phyloP scores from a whole-genome alignment of 2,113 vertebrate genomes.

The Cololabis saira region DNA sequence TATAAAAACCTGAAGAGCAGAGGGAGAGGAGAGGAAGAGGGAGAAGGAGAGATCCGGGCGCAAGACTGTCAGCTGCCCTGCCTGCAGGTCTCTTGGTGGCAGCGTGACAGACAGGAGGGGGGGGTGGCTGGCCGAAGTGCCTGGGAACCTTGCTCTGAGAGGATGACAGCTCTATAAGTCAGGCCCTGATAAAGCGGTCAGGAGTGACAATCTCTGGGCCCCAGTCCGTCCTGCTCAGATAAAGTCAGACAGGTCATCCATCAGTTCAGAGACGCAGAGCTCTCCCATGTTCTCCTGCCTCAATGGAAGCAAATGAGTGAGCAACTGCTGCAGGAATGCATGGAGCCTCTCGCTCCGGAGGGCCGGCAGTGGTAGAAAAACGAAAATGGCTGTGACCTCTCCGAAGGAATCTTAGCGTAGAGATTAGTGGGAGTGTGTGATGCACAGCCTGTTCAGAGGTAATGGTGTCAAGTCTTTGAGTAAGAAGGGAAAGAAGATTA shows the following conservation, averaged over 20 bases:
- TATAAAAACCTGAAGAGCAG: too few relatives aligned
- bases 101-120: constrained; percentile 54
- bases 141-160: constrained; percentile 67
- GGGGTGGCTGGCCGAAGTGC: constrained; percentile 39
- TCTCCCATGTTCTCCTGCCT: constrained; percentile 54
- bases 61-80: too few relatives aligned
- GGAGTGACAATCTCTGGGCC: constrained; percentile 68
- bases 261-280: constrained; percentile 67
- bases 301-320: constrained; percentile 60
- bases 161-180: constrained; percentile 77
- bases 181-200: constrained; percentile 75
- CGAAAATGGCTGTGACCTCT: constrained; percentile 60
- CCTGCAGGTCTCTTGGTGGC: constrained; percentile 60
- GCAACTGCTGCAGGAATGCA: constrained; percentile 67
- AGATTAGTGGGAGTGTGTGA: constrained; percentile 59
- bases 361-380: constrained; percentile 45
- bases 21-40: too few relatives aligned
- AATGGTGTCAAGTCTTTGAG: constrained; percentile 47
- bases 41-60: too few relatives aligned
- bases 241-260: constrained; percentile 78
- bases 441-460: constrained; percentile 45
- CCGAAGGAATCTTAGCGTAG: constrained; percentile 39
- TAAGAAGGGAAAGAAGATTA: constrained; percentile 41
- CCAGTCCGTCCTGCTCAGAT: constrained; percentile 77
- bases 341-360: constrained; percentile 45